These are phyloP conservation scores for Dryobota labecula DNA, from an alignment of 2,888 invertebrate species.

Conservation along the genomic window DNA sequence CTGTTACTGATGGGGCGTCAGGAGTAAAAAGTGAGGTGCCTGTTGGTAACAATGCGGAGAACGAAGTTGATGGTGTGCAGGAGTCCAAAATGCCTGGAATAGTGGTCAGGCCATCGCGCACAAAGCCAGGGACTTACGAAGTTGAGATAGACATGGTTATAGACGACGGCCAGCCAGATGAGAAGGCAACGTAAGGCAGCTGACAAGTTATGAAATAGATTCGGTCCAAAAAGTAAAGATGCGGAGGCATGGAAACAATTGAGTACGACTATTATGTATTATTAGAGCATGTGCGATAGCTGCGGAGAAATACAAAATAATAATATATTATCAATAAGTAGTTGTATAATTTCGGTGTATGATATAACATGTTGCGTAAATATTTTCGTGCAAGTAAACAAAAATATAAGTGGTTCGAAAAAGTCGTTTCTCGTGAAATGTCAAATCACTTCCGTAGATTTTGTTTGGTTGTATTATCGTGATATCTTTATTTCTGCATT, in stretches of 20 bases:
- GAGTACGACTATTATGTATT: slow-evolving; percentile 23
- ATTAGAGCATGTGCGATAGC: slow-evolving; percentile 22
- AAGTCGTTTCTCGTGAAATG: slow-evolving; percentile 15
- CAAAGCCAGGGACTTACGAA: slow-evolving; percentile 85
- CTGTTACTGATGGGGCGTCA: slow-evolving; percentile 61
- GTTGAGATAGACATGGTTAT: slow-evolving; percentile 85
- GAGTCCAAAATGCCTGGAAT: slow-evolving; percentile 85
- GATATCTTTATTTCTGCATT: slow-evolving; percentile 63
- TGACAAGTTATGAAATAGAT: background rate
- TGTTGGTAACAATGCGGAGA: slow-evolving; percentile 81
- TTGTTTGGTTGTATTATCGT: slow-evolving; percentile 42
- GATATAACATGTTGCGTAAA: slow-evolving; percentile 24
- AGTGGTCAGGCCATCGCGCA: slow-evolving; percentile 80
- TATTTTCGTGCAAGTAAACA: slow-evolving; percentile 12
- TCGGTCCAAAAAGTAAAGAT: slow-evolving; percentile 17
- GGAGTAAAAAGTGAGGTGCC: slow-evolving; percentile 61
- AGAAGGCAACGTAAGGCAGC: slow-evolving; percentile 61
- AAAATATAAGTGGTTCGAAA: slow-evolving; percentile 1
- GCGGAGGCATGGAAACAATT: slow-evolving; percentile 17
- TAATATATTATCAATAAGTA: slow-evolving; percentile 26
- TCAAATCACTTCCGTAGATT: slow-evolving; percentile 35
- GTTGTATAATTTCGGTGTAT: slow-evolving; percentile 24
- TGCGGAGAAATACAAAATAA: slow-evolving; percentile 35
- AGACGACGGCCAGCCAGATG: slow-evolving; percentile 85
- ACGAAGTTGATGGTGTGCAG: slow-evolving; percentile 86